Conservation (phyloP, 2,797 vertebrate genomes). For the Halcyon badia region DNA sequence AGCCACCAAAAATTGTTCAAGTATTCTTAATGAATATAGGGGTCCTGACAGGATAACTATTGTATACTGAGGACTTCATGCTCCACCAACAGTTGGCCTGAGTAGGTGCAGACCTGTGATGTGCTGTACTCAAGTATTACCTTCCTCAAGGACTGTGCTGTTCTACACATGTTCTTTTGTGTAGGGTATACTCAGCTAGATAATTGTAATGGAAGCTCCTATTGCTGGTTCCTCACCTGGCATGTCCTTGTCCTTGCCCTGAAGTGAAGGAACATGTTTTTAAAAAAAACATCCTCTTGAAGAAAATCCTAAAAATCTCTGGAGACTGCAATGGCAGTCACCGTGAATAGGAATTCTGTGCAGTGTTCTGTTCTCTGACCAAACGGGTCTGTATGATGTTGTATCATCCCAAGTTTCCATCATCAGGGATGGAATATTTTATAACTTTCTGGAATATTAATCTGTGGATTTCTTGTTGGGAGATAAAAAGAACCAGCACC, state of each 20-base stretch:
- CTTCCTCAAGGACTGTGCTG: too few species aligned
- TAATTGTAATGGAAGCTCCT: too few species aligned
- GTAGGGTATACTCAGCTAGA: too few species aligned
- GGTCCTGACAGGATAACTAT: too few species aligned
- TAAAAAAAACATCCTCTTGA: not conserved
- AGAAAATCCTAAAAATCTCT: not conserved
- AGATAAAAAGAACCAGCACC: not conserved
- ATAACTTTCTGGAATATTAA: not conserved
- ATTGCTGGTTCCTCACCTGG: not conserved
- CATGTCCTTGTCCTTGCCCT: not conserved
- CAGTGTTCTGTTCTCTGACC: not conserved
- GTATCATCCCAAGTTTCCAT: not conserved
- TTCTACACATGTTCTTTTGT: too few species aligned
- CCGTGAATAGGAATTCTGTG: accelerated
- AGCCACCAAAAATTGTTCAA: too few species aligned
- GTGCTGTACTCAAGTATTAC: too few species aligned
- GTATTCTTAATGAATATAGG: too few species aligned
- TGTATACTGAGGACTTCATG: too few species aligned
- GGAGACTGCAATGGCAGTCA: accelerated
- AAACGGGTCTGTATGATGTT: not conserved
- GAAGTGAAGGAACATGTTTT: not conserved
- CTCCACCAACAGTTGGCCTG: too few species aligned
- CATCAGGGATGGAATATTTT: not conserved
- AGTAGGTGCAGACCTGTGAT: too few species aligned
- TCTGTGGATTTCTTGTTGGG: not conserved